Percentiles rank a stretch among this genome's conserved stretches.
phyloP scores from a whole-genome alignment of 2,797 vertebrate genomes.

The Amblyraja radiata region DNA sequence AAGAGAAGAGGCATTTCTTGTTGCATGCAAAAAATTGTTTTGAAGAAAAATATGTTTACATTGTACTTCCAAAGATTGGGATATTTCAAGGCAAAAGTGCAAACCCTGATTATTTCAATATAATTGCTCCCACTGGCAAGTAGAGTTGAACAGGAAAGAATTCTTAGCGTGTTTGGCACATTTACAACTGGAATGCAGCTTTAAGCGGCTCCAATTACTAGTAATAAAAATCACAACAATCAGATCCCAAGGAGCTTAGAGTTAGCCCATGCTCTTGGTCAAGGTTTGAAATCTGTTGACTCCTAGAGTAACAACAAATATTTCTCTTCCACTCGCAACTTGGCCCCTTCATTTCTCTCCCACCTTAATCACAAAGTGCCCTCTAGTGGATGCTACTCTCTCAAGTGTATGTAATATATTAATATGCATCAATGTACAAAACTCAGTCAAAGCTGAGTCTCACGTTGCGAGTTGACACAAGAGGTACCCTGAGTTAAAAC shows the following conservation, averaged over 20 bases:
- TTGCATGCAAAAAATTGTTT: background rate
- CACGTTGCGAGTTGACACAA: too few relatives aligned
- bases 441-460: too few relatives aligned
- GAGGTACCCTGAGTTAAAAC: too few relatives aligned
- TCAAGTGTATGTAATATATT: background rate
- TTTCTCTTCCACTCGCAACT: background rate
- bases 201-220: background rate
- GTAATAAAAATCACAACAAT: background rate
- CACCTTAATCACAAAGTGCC: conserved; percentile 10
- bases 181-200: background rate
- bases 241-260: background rate
- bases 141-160: background rate
- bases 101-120: background rate
- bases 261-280: background rate
- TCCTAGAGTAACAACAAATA: background rate
- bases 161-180: background rate
- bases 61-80: background rate
- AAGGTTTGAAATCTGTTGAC: background rate
- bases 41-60: background rate
- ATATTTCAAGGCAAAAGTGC: background rate
- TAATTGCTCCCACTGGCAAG: background rate
- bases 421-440: background rate
- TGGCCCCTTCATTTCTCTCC: background rate
- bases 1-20: background rate
- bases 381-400: background rate